A percentile compares a stretch with the other conserved stretches of the same genome.
Evolutionary conservation across 2,888 invertebrate genomes (phyloP).

Genomic region (Minunthozetes semirufus): DNA sequence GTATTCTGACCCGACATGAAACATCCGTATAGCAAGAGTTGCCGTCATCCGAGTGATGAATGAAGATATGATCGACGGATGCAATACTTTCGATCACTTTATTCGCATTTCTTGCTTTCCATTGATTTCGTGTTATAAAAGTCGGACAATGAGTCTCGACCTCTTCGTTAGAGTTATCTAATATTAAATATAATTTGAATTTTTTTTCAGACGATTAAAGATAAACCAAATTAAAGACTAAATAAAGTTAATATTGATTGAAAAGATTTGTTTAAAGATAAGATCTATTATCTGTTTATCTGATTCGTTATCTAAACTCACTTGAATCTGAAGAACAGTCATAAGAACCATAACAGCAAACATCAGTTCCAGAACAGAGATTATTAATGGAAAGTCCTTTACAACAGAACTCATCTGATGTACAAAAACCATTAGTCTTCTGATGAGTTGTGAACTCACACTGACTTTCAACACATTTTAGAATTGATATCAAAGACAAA

Average conservation of each 20-base stretch:
- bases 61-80: constrained; percentile 15
- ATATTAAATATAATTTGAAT: not conserved
- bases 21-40: constrained; percentile 17
- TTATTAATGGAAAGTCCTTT: not conserved
- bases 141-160: not conserved
- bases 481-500: too few relatives aligned
- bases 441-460: not conserved
- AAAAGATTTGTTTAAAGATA: too few relatives aligned
- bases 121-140: not conserved
- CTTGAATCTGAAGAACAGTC: not conserved
- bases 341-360: not conserved
- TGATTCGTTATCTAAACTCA: too few relatives aligned
- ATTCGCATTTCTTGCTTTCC: not conserved
- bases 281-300: too few relatives aligned
- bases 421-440: not conserved
- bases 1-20: constrained; percentile 16
- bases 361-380: not conserved
- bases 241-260: not conserved
- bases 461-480: not conserved
- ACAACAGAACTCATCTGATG: not conserved
- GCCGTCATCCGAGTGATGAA: constrained; percentile 36
- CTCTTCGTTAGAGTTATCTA: not conserved
- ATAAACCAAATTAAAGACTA: too few relatives aligned
- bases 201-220: not conserved
- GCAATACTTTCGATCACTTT: not conserved